Percentiles rank a stretch among this genome's conserved stretches.
phyloP scores from a whole-genome alignment of 2,113 vertebrate genomes.

The Hiodon tergisus region DNA sequence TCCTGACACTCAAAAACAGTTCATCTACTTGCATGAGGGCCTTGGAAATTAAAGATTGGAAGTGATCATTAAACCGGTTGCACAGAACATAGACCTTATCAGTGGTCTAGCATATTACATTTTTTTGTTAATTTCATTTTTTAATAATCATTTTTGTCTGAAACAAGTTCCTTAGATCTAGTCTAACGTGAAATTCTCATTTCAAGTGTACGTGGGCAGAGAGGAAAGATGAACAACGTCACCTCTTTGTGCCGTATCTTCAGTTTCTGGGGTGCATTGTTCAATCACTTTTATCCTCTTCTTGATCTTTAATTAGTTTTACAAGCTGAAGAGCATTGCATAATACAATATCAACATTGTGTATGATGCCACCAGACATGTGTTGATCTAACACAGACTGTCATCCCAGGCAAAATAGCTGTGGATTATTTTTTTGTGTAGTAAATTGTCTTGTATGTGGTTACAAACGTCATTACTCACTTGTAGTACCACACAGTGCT shows the following conservation, averaged over 20 bases:
- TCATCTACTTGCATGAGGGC: neutral
- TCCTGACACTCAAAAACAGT: too few relatives aligned
- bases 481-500: too few relatives aligned
- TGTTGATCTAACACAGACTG: neutral
- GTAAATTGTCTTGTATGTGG: too few relatives aligned
- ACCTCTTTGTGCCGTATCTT: neutral
- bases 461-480: too few relatives aligned
- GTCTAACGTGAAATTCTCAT: neutral
- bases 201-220: constrained; percentile 9
- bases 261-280: too few relatives aligned
- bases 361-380: neutral
- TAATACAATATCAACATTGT: neutral
- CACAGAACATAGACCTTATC: neutral
- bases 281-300: neutral
- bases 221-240: neutral
- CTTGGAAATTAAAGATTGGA: neutral
- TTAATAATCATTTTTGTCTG: neutral
- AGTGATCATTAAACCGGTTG: neutral
- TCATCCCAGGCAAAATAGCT: too few relatives aligned
- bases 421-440: too few relatives aligned
- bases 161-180: neutral
- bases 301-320: neutral
- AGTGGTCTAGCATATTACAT: neutral
- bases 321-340: neutral
- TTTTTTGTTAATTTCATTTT: neutral